phyloP scores from a whole-genome alignment of 2,888 invertebrate genomes.

The Xanthia togata region DNA sequence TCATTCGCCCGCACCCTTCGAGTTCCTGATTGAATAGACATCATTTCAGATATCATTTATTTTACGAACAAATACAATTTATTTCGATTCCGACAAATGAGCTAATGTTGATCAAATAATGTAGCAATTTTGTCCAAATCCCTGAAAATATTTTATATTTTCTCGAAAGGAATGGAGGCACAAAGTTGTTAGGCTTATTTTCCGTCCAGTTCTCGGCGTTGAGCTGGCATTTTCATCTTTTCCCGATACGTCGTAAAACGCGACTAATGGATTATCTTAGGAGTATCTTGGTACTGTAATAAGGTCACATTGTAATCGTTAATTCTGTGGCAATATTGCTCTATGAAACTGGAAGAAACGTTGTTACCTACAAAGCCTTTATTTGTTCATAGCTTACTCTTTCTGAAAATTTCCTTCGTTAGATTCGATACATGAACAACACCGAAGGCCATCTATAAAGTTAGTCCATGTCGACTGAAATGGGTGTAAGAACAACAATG shows the following conservation, averaged over 20 bases:
- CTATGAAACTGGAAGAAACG: neutral
- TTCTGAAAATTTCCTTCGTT: too few species aligned
- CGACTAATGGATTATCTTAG: slow-evolving; percentile 50
- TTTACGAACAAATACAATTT: slow-evolving; percentile 59
- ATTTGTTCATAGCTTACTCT: neutral
- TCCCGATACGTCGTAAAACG: slow-evolving; percentile 42
- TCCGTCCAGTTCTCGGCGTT: neutral
- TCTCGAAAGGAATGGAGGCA: neutral
- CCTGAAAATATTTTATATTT: slow-evolving; percentile 25
- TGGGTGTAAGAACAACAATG: slow-evolving; percentile 16
- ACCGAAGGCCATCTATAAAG: slow-evolving; percentile 3
- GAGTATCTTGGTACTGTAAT: slow-evolving; percentile 19
- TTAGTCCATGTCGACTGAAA: neutral
- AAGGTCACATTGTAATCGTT: slow-evolving; percentile 39
- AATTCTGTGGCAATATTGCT: slow-evolving; percentile 26
- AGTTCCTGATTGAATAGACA: slow-evolving; percentile 51
- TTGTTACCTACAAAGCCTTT: neutral
- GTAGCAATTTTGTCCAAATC: slow-evolving; percentile 23
- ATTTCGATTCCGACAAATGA: slow-evolving; percentile 37
- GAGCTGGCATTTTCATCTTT: slow-evolving; percentile 29
- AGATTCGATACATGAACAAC: neutral
- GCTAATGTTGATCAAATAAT: slow-evolving; percentile 47
- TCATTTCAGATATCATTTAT: slow-evolving; percentile 56
- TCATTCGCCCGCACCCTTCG: slow-evolving; percentile 23
- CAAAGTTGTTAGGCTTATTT: neutral